Evolutionary conservation across 2,797 vertebrate genomes (phyloP).

Genomic region (Cichlasoma orientale): DNA sequence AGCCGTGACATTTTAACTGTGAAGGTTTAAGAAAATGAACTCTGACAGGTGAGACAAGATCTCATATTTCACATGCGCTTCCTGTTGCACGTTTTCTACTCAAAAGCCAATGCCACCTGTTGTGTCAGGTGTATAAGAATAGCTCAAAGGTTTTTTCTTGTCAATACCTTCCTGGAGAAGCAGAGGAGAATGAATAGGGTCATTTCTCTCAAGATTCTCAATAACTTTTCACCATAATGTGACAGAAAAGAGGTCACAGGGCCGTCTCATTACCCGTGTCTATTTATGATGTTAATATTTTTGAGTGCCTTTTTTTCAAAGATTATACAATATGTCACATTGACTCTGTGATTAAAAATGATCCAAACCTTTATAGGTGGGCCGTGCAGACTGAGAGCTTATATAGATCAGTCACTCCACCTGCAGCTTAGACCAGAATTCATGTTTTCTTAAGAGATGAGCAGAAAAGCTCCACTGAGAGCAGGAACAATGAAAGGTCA

Average conservation of each 20-base stretch:
- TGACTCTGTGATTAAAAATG: neutral
- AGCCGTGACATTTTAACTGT: conserved; percentile 56
- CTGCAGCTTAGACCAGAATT: neutral
- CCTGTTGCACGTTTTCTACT: conserved; percentile 54
- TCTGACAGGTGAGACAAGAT: conserved; percentile 40
- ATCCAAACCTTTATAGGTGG: neutral
- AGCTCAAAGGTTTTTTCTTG: conserved; percentile 13
- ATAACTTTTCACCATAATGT: neutral
- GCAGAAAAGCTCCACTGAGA: conserved; percentile 22
- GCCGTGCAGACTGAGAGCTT: neutral
- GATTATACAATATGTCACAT: neutral
- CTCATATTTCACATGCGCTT: conserved; percentile 55
- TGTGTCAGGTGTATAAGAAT: conserved; percentile 41
- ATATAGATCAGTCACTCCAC: conserved; percentile 7
- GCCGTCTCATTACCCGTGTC: neutral
- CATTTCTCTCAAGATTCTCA: conserved; percentile 8
- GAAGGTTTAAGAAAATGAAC: conserved; percentile 46
- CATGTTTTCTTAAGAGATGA: conserved; percentile 42
- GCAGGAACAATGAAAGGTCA: conserved; percentile 48
- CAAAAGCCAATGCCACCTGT: conserved; percentile 49
- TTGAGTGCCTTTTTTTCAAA: neutral
- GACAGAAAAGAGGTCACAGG: neutral
- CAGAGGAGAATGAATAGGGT: neutral
- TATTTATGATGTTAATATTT: neutral
- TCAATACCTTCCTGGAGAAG: conserved; percentile 16